These are phyloP conservation scores for Dendrolimus houi DNA, from an alignment of 2,888 invertebrate species.

Conservation along the genomic window DNA sequence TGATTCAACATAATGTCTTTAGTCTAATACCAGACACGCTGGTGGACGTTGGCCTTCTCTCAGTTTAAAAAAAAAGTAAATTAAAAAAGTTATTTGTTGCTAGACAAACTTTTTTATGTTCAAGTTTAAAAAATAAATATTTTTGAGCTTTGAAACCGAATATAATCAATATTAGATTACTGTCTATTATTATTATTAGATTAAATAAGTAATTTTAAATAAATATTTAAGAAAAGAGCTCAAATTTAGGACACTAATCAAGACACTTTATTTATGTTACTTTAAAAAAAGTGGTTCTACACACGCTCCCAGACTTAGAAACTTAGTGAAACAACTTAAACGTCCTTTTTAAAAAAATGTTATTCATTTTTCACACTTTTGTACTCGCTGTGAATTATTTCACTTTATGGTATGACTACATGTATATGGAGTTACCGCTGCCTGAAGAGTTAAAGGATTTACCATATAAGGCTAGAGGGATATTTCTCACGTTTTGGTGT, in stretches of 20 bases:
- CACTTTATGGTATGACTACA: constrained; percentile 49
- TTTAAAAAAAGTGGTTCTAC: too few species aligned
- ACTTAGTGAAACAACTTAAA: neutral
- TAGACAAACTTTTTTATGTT: too few species aligned
- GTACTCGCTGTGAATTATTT: constrained; percentile 34
- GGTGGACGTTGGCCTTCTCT: neutral
- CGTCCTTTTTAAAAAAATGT: constrained; percentile 14
- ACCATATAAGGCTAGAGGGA: constrained; percentile 39
- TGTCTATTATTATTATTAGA: too few species aligned
- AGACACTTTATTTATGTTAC: too few species aligned
- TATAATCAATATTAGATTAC: too few species aligned
- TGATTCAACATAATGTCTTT: neutral
- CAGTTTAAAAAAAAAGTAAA: neutral
- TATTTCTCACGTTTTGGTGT: constrained; percentile 54
- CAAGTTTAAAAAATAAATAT: too few species aligned
- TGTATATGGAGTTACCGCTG: constrained; percentile 40
- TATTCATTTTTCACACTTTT: constrained; percentile 32
- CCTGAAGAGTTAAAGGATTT: constrained; percentile 27
- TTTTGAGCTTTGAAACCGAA: too few species aligned
- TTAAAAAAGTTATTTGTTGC: too few species aligned
- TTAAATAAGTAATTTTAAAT: too few species aligned
- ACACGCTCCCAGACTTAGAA: too few species aligned
- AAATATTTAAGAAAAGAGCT: too few species aligned
- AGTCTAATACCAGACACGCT: neutral
- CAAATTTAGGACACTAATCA: too few species aligned